Evolutionary conservation across 2,113 vertebrate species (phyloP), one percentile per base, ranked within the genome.

Genomic region (Collichthys lucidus): DNA sequence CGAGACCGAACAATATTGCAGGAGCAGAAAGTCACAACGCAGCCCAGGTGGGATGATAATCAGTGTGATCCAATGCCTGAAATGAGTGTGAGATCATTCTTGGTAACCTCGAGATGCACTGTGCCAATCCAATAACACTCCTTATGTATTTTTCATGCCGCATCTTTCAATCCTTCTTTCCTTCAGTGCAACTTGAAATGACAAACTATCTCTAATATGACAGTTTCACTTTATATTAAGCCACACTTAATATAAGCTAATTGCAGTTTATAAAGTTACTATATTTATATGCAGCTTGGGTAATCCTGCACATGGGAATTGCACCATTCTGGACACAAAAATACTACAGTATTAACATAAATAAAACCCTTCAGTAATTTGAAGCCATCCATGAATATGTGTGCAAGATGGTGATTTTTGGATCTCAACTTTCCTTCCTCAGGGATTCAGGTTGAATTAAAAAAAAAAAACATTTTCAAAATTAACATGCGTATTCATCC

Each of bases 1-100:
- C 77, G 82, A 85, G 86, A 60, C 17, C 9, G 53, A 88, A 79
- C 79, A 90, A 83, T 91, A 85, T 81, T 56, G 68, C 75, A 73
- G 78, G 74, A 77, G 88, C 76, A 50, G 64, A 70, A 56, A 80
- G 77, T 76, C 62, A 3, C 75, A 74, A 53, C 59, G 17, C 61
- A 2, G 62, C 57, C 42, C 65, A 66, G 79, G 67, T 59, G 61
- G 74, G 79, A 78, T 77, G 76, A 72, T 84, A 77, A 86, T 85
- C 86, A 82, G 56, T 84, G 75, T 72, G 84, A 88, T 82, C 53
- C 56, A 63, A 73, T 80, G 79, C 78, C 69, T 72, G 63, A 77
- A 89, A 91, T 56, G 55, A 90, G 80, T 72, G 70, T 24, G 26
- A 81, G 52, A 80, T 83, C 64, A 59, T 74, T 80, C 2, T 1